These are phyloP conservation scores for Tachypleus tridentatus DNA, from an alignment of 1,140 invertebrate genomes.

Conservation along the genomic window DNA sequence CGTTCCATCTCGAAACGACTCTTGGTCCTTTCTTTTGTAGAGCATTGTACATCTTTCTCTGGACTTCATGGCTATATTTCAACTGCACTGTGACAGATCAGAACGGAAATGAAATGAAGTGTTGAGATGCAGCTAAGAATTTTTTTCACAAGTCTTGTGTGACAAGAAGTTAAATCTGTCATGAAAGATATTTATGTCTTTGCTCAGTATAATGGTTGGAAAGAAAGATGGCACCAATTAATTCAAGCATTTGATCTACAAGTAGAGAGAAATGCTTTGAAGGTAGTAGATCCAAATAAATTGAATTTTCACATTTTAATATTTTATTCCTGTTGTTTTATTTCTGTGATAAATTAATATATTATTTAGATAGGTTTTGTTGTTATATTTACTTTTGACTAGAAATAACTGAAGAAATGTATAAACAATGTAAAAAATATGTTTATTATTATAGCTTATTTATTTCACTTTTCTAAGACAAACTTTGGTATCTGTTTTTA, in stretches of 20 bases:
- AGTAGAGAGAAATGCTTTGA: constrained; percentile 79
- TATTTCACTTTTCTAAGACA: no score
- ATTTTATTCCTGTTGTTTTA: no score
- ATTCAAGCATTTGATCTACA: constrained; percentile 69
- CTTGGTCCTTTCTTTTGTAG: constrained; percentile 42
- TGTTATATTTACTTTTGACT: no score
- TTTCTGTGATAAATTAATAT: no score
- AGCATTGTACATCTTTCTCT: constrained; percentile 55
- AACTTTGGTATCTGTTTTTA: no score
- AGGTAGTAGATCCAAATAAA: constrained; percentile 38
- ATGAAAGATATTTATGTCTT: no score
- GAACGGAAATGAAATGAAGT: constrained; percentile 59
- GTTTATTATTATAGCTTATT: no score
- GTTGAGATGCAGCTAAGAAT: constrained; percentile 74
- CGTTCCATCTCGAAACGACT: constrained; percentile 33
- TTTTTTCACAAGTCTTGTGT: constrained; percentile 74
- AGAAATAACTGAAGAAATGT: no score
- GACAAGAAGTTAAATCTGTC: constrained; percentile 61
- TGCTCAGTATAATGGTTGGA: constrained; percentile 64
- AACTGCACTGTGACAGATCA: constrained; percentile 74
- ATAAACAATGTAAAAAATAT: no score
- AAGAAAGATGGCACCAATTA: constrained; percentile 66
- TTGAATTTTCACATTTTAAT: no score
- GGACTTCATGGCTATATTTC: constrained; percentile 71
- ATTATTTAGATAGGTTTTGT: no score